Base-by-base conservation (phyloP, 2,113 vertebrate genomes). In the Salvelinus fontinalis region DNA sequence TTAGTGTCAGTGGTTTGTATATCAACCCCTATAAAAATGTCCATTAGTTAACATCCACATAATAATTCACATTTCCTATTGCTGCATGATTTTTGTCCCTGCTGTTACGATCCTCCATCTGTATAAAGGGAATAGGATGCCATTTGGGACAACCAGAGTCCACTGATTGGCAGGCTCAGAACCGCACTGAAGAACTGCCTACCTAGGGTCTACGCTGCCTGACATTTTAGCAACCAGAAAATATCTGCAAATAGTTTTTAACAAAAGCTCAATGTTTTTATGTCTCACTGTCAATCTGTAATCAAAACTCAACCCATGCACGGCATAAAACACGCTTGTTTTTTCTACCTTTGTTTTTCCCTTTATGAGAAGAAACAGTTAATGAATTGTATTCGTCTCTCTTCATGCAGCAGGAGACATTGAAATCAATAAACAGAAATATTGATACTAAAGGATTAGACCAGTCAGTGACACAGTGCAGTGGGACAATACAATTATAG, bases 401-500 rank as follows among this genome's bases (percentile, higher is more conserved):
- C 39, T 44, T 44, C 9, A 44, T 44, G 9, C 9, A 44, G 39
- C 39, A 44, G 39, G 39, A 44, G 9, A 44, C 39, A 44, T 13
- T 73, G 22, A 75, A 84, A 73, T 76, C 64, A 74, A 87, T 81
- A 78, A 83, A 83, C 70, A 64, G 76, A 69, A 81, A 76, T 74
- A 74, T 74, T 76, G 62, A 82, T 81, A 60, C 24, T 54, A 54
- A n/a, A 60, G 72, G 76, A 85, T 84, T 73, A 73, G 26, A 75
- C 16, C 14, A 73, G 49, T 74, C 70, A 54, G 13, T 54, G 51
- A 16, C 13, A 54, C 51, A 13, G 13, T 34, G 48, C 59, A 20
- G 5, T 2, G 68, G 44, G 48, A 69, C 11, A 44, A 44, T 48
- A 1, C 70, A 49, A 59, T 74, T 76, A 62, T 74, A 44, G 29